phyloP scores from a whole-genome alignment of 2,888 invertebrate genomes.

The Apeira syringaria region DNA sequence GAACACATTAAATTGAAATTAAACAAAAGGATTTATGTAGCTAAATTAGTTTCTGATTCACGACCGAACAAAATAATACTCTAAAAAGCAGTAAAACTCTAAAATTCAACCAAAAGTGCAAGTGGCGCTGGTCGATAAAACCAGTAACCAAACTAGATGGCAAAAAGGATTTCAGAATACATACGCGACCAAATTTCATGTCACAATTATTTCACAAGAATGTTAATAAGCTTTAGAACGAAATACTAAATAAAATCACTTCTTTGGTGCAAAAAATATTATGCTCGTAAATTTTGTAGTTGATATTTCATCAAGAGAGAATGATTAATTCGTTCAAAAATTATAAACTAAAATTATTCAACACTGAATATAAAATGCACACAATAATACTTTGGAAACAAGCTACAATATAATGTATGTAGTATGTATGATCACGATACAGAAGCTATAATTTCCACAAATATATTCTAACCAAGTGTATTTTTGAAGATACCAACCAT shows the following conservation, averaged over 20 bases:
- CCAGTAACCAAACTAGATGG: neutral
- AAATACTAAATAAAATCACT: neutral
- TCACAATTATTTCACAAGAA: neutral
- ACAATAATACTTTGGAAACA: conserved; percentile 27
- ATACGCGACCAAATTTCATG: neutral
- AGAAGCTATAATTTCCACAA: conserved; percentile 6
- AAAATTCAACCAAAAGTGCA: too few species aligned
- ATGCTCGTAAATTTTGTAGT: conserved; percentile 1
- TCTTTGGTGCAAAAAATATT: conserved; percentile 19
- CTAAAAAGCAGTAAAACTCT: too few species aligned
- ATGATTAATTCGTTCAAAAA: conserved; percentile 20
- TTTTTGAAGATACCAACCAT: conserved; percentile 10
- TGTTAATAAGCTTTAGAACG: neutral
- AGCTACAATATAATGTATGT: conserved; percentile 6
- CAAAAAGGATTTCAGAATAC: neutral
- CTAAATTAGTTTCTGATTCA: too few species aligned
- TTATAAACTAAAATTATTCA: conserved; percentile 17
- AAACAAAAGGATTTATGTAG: too few species aligned
- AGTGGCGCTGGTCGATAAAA: conserved; percentile 1
- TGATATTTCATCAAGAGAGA: conserved; percentile 5
- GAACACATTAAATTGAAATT: too few species aligned
- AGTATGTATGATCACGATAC: too few species aligned
- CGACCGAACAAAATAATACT: too few species aligned
- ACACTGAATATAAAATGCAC: conserved; percentile 22
- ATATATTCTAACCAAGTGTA: conserved; percentile 12